A percentile compares a stretch with the other conserved stretches of the same genome.
phyloP scores from a whole-genome alignment of 2,113 vertebrate species.

The Stigmatopora argus region DNA sequence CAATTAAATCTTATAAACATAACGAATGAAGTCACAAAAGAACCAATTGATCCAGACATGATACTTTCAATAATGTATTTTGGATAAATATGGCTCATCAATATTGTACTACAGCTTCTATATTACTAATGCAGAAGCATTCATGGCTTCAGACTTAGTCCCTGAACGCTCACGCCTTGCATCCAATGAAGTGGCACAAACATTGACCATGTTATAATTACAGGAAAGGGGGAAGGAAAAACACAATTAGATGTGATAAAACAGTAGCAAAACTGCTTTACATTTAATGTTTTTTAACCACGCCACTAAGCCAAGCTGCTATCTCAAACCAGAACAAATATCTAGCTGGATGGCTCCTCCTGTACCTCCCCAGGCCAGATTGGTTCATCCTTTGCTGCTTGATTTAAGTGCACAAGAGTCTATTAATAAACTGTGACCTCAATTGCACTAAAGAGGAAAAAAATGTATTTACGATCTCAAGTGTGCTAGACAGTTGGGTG shows the following conservation, averaged over 20 bases:
- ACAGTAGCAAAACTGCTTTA: background rate
- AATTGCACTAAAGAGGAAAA: constrained; percentile 20
- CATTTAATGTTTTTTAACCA: background rate
- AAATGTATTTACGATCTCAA: constrained; percentile 6
- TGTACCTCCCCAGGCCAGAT: constrained; percentile 29
- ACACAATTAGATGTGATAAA: background rate
- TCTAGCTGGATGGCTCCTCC: constrained; percentile 35
- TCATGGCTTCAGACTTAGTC: constrained; percentile 19
- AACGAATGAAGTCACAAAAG: background rate
- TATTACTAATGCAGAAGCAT: constrained; percentile 8
- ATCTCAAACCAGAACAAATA: constrained; percentile 33
- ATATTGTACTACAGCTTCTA: constrained; percentile 3
- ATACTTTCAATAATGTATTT: background rate
- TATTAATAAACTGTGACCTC: constrained; percentile 41
- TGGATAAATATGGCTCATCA: background rate
- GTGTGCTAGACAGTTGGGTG: background rate
- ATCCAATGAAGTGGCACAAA: constrained; percentile 1
- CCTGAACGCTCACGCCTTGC: constrained; percentile 8
- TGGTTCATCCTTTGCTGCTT: constrained; percentile 36
- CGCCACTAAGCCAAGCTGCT: constrained; percentile 2
- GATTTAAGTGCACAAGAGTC: constrained; percentile 21
- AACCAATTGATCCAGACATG: background rate
- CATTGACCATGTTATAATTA: background rate
- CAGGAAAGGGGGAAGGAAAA: background rate
- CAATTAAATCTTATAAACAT: background rate